Conservation (phyloP, 1,140 invertebrate genomes). For the Aculops lycopersici region DNA sequence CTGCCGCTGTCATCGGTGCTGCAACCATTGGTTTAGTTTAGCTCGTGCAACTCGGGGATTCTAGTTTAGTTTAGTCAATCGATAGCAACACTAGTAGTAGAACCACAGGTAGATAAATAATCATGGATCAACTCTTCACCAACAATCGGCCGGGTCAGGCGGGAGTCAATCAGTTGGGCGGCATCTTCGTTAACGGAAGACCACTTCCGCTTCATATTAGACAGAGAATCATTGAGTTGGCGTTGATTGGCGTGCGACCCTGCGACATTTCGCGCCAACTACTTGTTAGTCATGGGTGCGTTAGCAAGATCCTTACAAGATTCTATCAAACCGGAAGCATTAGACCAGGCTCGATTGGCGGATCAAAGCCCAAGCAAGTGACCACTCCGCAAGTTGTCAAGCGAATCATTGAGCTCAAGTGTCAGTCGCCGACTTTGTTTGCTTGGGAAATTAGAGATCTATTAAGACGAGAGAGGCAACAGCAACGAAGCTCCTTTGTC, state of each 20-base stretch:
- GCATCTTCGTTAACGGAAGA: conserved; percentile 77
- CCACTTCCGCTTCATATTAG: conserved; percentile 74
- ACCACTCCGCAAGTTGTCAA: conserved; percentile 65
- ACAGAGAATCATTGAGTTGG: conserved; percentile 64
- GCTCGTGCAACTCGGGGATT: too few species aligned
- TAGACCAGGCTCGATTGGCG: conserved; percentile 33
- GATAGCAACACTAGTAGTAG: too few species aligned
- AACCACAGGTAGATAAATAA: too few species aligned
- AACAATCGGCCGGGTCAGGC: conserved; percentile 74
- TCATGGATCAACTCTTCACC: too few species aligned
- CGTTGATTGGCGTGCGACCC: conserved; percentile 52
- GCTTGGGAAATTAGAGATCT: conserved; percentile 70
- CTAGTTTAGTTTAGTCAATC: too few species aligned
- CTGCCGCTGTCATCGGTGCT: too few species aligned
- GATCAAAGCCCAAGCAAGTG: conserved; percentile 69
- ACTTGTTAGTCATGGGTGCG: conserved; percentile 72
- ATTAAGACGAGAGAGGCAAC: conserved; percentile 23
- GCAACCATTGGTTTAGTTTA: too few species aligned
- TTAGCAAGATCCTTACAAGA: conserved; percentile 82
- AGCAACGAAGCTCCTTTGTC: neutral
- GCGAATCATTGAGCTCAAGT: conserved; percentile 56
- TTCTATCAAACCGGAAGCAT: conserved; percentile 58
- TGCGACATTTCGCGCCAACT: conserved; percentile 81
- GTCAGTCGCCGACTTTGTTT: conserved; percentile 66
- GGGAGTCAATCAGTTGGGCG: conserved; percentile 75